Percentiles rank a stretch among this genome's conserved stretches.
These are phyloP conservation scores for Muricea muricata DNA, from an alignment of 92 coral and sea anemone genomes.

Conservation along the genomic window DNA sequence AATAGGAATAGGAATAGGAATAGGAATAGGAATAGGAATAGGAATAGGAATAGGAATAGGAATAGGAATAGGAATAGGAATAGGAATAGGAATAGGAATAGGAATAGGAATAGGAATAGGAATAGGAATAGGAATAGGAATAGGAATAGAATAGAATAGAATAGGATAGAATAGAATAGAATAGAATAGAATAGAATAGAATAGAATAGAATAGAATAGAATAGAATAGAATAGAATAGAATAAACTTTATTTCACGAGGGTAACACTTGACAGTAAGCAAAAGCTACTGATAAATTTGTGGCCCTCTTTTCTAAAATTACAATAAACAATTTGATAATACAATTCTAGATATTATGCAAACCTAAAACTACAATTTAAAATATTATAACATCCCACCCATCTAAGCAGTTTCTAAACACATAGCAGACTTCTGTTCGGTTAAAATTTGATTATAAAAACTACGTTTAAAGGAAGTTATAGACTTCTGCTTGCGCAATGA, in stretches of 20 bases:
- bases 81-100: too few relatives aligned
- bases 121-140: too few relatives aligned
- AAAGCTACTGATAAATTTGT: background rate
- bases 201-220: too few relatives aligned
- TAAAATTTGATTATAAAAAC: background rate
- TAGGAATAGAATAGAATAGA: too few relatives aligned
- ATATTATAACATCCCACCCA: background rate
- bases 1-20: too few relatives aligned
- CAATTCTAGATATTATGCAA: background rate
- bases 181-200: too few relatives aligned
- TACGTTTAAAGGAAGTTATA: background rate
- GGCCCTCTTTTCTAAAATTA: background rate
- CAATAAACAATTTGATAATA: background rate
- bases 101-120: too few relatives aligned
- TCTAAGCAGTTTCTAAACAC: background rate
- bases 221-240: too few relatives aligned
- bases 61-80: too few relatives aligned
- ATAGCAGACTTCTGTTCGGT: background rate
- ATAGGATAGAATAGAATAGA: too few relatives aligned
- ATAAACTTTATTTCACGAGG: conserved; percentile 2
- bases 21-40: too few relatives aligned
- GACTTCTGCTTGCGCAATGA: background rate
- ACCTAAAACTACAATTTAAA: background rate
- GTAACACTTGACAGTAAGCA: background rate
- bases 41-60: too few relatives aligned